A percentile compares a stretch with the other conserved stretches of the same genome.
These are phyloP conservation scores for Formica aserva DNA, from an alignment of 2,888 invertebrate species.

Conservation along the genomic window DNA sequence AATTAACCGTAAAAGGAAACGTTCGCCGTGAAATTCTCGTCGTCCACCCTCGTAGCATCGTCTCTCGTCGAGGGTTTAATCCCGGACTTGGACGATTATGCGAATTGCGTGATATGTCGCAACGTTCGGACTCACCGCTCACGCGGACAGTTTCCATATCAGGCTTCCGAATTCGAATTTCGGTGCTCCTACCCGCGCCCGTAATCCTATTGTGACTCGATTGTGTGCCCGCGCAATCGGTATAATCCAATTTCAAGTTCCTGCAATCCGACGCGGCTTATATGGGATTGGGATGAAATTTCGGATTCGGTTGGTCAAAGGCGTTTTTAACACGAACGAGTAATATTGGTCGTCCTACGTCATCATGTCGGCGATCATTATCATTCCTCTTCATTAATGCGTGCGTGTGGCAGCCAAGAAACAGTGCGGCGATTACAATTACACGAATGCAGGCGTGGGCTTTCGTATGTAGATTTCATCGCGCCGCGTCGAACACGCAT, in stretches of 20 bases:
- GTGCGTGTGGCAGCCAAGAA: background rate
- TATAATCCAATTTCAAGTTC: conserved; percentile 32
- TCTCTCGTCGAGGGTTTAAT: conserved; percentile 31
- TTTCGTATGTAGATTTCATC: conserved; percentile 39
- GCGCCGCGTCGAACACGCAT: background rate
- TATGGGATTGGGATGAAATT: conserved; percentile 48
- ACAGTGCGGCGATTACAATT: background rate
- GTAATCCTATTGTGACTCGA: conserved; percentile 48
- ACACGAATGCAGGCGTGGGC: background rate
- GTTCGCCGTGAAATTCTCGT: conserved; percentile 16
- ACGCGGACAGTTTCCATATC: conserved; percentile 25
- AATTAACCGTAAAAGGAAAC: conserved; percentile 34
- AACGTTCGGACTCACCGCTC: background rate
- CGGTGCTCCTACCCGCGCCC: background rate
- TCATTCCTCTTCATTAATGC: background rate
- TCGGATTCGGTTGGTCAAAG: background rate
- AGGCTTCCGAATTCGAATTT: conserved; percentile 16
- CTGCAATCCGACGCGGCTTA: conserved; percentile 35
- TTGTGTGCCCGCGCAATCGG: conserved; percentile 43
- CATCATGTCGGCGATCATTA: background rate
- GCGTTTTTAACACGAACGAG: background rate
- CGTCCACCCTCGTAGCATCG: background rate
- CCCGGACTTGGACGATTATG: conserved; percentile 28
- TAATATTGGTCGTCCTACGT: background rate
- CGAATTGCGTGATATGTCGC: conserved; percentile 36